Evolutionary conservation across 2,113 vertebrate species (phyloP), one percentile per base, ranked within the genome.

Genomic region (Anarhynchus alexandrinus): DNA sequence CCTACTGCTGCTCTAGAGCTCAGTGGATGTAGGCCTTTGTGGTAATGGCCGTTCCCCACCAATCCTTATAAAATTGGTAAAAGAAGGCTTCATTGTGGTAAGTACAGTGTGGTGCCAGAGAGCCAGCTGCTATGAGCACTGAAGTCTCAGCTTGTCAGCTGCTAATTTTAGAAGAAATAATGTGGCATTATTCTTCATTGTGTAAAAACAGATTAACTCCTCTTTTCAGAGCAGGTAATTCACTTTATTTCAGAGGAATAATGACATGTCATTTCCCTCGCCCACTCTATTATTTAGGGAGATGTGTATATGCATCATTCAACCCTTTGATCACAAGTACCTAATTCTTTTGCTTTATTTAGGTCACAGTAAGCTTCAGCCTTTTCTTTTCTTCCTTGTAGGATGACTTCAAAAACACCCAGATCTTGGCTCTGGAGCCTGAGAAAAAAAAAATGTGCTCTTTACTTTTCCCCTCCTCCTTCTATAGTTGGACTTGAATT

Each of bases 111-210:
- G 78, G 36, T 91, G 67, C 94, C 88, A 81, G 82, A 71, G 42
- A 64, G 43, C 61, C 86, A 86, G 95, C 36, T 95, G 81, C 83
- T 79, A 4, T 29, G 11, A 91, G 43, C 65, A 15, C 52, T 69
- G 80, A 64, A 90, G 65, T 69, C 82, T 91, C 80, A 94, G 90
- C 74, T 86, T 94, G 90, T 96, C 92, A 85, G 52, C 65, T 91
- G 62, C 95, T 94, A 82, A 94, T 94, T 96, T 96, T 94, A 84
- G 95, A 87, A 94, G 43, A 96, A 94, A 94, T 91, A 94, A 77
- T 62, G 79, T 91, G 61, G 70, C 83, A 91, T 97, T 94, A 93
- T 96, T 97, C 88, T 70, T 96, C 73, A 81, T 58, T 93, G 70
- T 82, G 29, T 89, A 85, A 93, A 91, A 97, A 65, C 95, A 95